Evolutionary conservation across 2,113 vertebrate species (phyloP).

Genomic region (Microcebus murinus): DNA sequence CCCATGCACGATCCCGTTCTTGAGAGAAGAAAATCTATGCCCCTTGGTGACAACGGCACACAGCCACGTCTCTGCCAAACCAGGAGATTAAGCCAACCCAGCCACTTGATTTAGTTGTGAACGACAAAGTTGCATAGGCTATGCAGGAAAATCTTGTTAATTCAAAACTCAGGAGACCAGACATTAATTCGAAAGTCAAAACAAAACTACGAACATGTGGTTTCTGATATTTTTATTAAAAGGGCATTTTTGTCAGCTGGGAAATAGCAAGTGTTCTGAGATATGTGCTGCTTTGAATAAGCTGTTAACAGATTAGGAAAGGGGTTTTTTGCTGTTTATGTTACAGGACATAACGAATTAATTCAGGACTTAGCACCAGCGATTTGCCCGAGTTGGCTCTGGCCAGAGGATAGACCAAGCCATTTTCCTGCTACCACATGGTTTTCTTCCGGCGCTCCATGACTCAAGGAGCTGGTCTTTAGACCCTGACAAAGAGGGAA

Average conservation of each 20-base stretch:
- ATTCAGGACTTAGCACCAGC: not conserved
- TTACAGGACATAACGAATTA: not conserved
- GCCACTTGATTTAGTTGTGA: not conserved
- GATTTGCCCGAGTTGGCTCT: not conserved
- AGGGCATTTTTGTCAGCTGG: conserved; percentile 55
- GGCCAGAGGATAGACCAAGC: not conserved
- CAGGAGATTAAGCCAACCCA: not conserved
- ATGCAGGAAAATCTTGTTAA: not conserved
- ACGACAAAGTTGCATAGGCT: not conserved
- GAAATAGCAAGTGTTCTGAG: conserved; percentile 56
- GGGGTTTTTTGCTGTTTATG: not conserved
- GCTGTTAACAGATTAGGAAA: conserved; percentile 47
- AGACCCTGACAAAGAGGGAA: not conserved
- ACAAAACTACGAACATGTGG: not conserved
- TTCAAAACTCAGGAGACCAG: conserved; percentile 39
- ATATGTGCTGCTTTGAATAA: conserved; percentile 55
- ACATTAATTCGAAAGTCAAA: conserved; percentile 55
- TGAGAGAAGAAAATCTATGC: not conserved
- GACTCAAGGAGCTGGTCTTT: not conserved
- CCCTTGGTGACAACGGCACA: not conserved
- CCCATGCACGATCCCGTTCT: not conserved
- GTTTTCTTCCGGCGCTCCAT: not conserved
- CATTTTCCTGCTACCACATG: not conserved
- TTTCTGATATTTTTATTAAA: conserved; percentile 67
- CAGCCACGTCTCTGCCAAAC: not conserved